phyloP scores from a whole-genome alignment of 2,797 vertebrate species.

The Malurus splendens region DNA sequence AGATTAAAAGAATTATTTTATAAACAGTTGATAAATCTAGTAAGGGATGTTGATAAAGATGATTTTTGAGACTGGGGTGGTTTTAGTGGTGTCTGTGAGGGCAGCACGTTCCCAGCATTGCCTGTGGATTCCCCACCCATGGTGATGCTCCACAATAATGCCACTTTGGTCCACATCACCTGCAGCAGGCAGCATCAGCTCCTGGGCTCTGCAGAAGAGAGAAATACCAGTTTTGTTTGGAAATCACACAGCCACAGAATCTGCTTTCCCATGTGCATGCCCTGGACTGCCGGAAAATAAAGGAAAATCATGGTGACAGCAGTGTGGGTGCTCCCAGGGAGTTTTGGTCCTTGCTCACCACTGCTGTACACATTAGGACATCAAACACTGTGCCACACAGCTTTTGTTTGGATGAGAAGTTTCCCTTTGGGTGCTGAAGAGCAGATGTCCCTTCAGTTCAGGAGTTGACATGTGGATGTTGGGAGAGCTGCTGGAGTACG shows the following conservation, averaged over 20 bases:
- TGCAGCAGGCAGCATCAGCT: background rate
- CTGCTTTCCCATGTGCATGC: accelerated
- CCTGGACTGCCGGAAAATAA: background rate
- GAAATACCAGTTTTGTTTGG: no score
- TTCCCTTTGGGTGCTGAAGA: background rate
- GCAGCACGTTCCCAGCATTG: background rate
- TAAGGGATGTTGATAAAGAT: background rate
- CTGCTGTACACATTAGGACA: accelerated
- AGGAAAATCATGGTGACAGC: background rate
- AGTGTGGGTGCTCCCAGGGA: background rate
- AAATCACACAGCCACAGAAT: no score
- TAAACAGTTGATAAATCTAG: background rate
- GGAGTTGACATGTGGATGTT: background rate
- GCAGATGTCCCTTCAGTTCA: background rate
- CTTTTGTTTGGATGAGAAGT: accelerated
- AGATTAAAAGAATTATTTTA: background rate
- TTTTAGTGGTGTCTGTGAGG: background rate
- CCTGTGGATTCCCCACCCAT: background rate
- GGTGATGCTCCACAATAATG: accelerated
- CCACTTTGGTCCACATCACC: accelerated
- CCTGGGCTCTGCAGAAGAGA: background rate
- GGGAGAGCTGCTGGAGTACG: background rate
- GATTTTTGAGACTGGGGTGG: background rate
- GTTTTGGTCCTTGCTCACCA: background rate
- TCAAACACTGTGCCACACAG: background rate